These are phyloP conservation scores for Hoplostethus mediterraneus DNA, from an alignment of 2,797 vertebrate genomes.

Conservation along the genomic window DNA sequence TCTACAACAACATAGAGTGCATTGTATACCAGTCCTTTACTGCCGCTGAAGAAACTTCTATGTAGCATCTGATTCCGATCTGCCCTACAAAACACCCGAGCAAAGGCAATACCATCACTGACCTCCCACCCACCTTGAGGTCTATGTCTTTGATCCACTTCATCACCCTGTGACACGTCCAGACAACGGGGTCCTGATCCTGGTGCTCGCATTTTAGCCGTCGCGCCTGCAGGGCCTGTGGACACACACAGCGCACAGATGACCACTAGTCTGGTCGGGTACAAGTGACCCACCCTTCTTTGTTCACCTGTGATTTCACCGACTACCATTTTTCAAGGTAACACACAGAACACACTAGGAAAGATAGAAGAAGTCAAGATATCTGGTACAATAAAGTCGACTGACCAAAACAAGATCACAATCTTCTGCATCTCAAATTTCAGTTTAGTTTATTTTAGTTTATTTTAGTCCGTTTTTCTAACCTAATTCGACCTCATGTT, in stretches of 20 bases:
- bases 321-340: background rate
- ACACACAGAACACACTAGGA: background rate
- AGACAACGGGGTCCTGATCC: slow-evolving; percentile 87
- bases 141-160: slow-evolving; percentile 91
- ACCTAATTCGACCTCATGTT: background rate
- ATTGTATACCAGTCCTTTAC: too few species aligned
- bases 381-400: background rate
- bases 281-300: background rate
- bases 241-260: slow-evolving; percentile 44
- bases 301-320: background rate
- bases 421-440: too few species aligned
- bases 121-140: slow-evolving; percentile 85
- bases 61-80: slow-evolving; percentile 37
- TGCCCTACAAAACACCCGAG: slow-evolving; percentile 15
- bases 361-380: background rate
- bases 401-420: background rate
- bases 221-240: slow-evolving; percentile 85
- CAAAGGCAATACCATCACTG: slow-evolving; percentile 21
- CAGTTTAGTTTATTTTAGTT: too few species aligned
- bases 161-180: slow-evolving; percentile 90
- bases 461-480: background rate
- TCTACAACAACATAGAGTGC: too few species aligned
- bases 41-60: slow-evolving; percentile 11
- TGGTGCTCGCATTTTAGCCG: slow-evolving; percentile 86
- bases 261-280: slow-evolving; percentile 1